Evolutionary conservation across 2,888 invertebrate species (phyloP), one percentile per base, ranked within the genome.

Genomic region (Ashinkailepas kermadecensis): DNA sequence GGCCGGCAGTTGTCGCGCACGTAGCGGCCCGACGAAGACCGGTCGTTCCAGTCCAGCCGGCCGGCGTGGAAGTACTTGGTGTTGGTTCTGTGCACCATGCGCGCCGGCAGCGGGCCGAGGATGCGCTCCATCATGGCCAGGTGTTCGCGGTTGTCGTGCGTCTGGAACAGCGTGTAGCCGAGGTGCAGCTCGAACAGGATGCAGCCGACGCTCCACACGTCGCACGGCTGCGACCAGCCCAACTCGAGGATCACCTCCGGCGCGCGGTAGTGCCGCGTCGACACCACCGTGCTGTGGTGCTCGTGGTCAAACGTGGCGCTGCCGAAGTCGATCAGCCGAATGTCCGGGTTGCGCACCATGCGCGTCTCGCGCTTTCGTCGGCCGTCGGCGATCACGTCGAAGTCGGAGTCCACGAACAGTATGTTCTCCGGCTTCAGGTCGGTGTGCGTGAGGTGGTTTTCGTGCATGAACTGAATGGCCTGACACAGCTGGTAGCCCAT

Each of bases 91-190:
- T 93, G 90, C 80, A 93, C 93, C 94, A 94, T 94, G 88, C 94
- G 94, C 89, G 23, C 13, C 81, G 99, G 99, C 87, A 99, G 93
- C 85, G 95, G 93, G 83, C 99, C 99, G 83, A 99, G 91, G 86
- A 99, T 99, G 86, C 98, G 91, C 89, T 99, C 98, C 99, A 99
- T 99, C 99, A 99, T 99, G 85, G 99, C 99, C 87, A 99, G 91
- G 90, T 99, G 99, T 88, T 99, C 99, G 85, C 97, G 92, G 90
- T 99, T 99, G 89, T 99, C 99, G 89, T 99, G 99, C 70, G 99
- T 99, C 92, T 99, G 97, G 91, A 99, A 99, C 85, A 99, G 91
- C 83, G 99, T 99, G 87, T 96, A 95, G 85, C 99, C 99, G 87
- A 97, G 92, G 89, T 99, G 98, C 86, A 99, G 90, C 90, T 99